These are phyloP conservation scores for Indicator maculatus DNA, from an alignment of 2,113 vertebrate genomes.

Conservation along the genomic window DNA sequence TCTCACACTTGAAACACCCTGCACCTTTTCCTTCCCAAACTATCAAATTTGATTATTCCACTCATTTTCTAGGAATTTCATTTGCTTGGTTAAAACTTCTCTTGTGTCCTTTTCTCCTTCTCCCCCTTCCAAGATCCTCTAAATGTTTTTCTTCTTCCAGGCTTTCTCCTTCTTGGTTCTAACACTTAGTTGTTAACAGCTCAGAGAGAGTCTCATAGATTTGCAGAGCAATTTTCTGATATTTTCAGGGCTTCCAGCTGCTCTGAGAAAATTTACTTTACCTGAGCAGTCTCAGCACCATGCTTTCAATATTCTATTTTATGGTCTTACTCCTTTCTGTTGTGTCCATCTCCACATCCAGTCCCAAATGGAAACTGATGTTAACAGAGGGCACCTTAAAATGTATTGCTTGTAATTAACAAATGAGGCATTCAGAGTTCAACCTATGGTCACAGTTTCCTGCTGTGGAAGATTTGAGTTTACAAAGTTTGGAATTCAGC, in stretches of 20 bases:
- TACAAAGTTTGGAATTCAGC: not conserved
- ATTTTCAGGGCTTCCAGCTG: not conserved
- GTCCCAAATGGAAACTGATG: not conserved
- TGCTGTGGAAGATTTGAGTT: fast-evolving
- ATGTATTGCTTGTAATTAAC: not conserved
- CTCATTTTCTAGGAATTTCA: not conserved
- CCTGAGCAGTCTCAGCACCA: not conserved
- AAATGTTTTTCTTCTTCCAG: slow-evolving; percentile 16
- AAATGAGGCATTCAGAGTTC: not conserved
- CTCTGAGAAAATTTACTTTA: not conserved
- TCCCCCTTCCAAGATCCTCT: not conserved
- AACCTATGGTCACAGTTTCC: not conserved
- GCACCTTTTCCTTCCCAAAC: not conserved
- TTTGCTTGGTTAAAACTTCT: not conserved
- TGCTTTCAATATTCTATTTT: not conserved
- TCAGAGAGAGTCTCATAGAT: not conserved
- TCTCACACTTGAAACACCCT: not conserved
- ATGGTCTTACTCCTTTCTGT: not conserved
- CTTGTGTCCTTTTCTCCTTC: not conserved
- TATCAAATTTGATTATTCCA: not conserved
- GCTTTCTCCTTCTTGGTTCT: not conserved
- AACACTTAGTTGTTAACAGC: not conserved
- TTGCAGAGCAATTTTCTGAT: not conserved
- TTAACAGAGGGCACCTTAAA: not conserved
- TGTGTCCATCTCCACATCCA: not conserved